Conservation (phyloP, 2,888 invertebrate species). For the Amiota communis region DNA sequence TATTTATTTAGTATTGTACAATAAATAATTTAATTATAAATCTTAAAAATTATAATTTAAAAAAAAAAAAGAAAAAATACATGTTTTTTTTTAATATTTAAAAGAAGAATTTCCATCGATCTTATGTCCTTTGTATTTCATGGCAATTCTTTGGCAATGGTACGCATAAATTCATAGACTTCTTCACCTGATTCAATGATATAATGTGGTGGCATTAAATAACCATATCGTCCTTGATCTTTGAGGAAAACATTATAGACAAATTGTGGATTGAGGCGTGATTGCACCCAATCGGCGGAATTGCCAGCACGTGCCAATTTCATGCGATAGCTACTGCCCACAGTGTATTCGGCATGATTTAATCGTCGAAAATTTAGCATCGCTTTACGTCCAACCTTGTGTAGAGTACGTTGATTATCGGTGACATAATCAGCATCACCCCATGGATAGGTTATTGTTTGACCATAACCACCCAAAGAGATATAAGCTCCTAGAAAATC, state of each 20-base stretch:
- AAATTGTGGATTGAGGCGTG: slow-evolving; percentile 61
- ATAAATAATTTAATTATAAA: slow-evolving; percentile 25
- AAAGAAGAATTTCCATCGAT: background rate
- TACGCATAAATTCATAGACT: slow-evolving; percentile 65
- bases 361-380: slow-evolving; percentile 61
- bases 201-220: slow-evolving; percentile 67
- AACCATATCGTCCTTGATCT: slow-evolving; percentile 72
- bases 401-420: slow-evolving; percentile 60
- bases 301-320: slow-evolving; percentile 69
- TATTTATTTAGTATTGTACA: too few relatives aligned
- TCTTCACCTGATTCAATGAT: slow-evolving; percentile 71
- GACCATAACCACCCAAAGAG: slow-evolving; percentile 73
- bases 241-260: slow-evolving; percentile 68
- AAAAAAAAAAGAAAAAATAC: slow-evolving; percentile 29
- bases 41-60: slow-evolving; percentile 22
- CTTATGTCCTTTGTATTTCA: too few relatives aligned
- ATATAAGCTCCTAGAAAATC: slow-evolving; percentile 64
- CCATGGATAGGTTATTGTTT: slow-evolving; percentile 74
- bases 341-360: slow-evolving; percentile 66
- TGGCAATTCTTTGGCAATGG: slow-evolving; percentile 60
- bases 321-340: slow-evolving; percentile 67
- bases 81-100: slow-evolving; percentile 26
- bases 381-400: slow-evolving; percentile 59
- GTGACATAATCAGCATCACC: slow-evolving; percentile 70
- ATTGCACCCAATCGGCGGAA: slow-evolving; percentile 69